A percentile compares a stretch with the other conserved stretches of the same genome.
These are phyloP conservation scores for Rhabdomys dilectus DNA, from an alignment of 2,113 vertebrate genomes.

Conservation along the genomic window DNA sequence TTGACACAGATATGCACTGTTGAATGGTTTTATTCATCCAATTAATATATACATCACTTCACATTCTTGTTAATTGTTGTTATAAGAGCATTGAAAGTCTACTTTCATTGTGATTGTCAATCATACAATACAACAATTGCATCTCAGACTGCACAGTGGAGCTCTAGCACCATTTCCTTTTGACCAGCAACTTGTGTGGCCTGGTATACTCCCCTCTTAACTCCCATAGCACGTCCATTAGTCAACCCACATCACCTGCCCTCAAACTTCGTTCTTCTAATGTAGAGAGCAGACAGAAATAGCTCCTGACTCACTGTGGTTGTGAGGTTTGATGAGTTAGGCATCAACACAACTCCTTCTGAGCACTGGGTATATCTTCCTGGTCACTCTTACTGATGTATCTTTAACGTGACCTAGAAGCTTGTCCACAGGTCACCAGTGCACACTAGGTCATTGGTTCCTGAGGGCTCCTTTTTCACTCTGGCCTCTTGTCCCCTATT, in stretches of 20 bases:
- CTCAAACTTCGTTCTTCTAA: not conserved
- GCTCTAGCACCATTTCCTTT: not conserved
- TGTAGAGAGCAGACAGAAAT: not conserved
- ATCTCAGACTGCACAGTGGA: too few relatives aligned
- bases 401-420: not conserved
- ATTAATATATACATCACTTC: not conserved
- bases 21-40: not conserved
- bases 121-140: too few relatives aligned
- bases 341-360: not conserved
- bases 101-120: not conserved
- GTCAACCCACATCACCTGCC: too few relatives aligned
- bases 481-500: not conserved
- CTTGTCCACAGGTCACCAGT: not conserved
- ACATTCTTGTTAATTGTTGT: not conserved
- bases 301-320: not conserved
- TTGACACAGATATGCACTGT: rapidly evolving
- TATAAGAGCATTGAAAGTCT: too few relatives aligned
- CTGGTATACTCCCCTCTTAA: not conserved
- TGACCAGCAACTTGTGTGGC: too few relatives aligned
- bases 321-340: not conserved
- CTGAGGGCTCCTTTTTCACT: not conserved
- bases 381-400: too few relatives aligned
- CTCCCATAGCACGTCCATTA: not conserved
- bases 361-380: not conserved
- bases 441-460: too few relatives aligned